A percentile compares a stretch with the other conserved stretches of the same genome.
Evolutionary conservation across 2,113 vertebrate genomes (phyloP).

Genomic region (Bubalus kerabau): DNA sequence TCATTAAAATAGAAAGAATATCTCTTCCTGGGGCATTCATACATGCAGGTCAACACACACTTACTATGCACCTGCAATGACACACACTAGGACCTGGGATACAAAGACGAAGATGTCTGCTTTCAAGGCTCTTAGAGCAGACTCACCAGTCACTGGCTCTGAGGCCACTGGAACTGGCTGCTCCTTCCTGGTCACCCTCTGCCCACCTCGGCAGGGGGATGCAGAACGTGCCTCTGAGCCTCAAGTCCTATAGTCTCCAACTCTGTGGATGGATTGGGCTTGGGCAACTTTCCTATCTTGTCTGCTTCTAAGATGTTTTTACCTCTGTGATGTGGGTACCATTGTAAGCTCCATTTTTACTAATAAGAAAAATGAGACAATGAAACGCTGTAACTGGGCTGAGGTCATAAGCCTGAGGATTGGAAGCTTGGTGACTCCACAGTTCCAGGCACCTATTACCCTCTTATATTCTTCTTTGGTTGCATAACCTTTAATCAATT

Average conservation of each 20-base stretch:
- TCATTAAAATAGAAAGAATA: not conserved
- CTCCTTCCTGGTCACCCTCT: not conserved
- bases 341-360: not conserved
- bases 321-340: not conserved
- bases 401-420: not conserved
- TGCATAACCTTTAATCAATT: not conserved
- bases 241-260: not conserved
- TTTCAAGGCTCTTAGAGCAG: not conserved
- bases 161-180: too few species aligned
- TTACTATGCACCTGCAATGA: not conserved
- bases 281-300: not conserved
- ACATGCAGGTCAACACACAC: not conserved
- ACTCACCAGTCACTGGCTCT: not conserved
- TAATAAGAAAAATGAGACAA: not conserved
- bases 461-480: not conserved
- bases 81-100: not conserved
- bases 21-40: not conserved
- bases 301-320: not conserved
- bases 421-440: not conserved
- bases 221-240: not conserved
- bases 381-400: not conserved
- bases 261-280: not conserved
- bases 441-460: not conserved
- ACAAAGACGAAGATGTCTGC: not conserved
- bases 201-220: too few species aligned